Evolutionary conservation across 2,113 vertebrate genomes (phyloP).

Genomic region (Varanus salvator): DNA sequence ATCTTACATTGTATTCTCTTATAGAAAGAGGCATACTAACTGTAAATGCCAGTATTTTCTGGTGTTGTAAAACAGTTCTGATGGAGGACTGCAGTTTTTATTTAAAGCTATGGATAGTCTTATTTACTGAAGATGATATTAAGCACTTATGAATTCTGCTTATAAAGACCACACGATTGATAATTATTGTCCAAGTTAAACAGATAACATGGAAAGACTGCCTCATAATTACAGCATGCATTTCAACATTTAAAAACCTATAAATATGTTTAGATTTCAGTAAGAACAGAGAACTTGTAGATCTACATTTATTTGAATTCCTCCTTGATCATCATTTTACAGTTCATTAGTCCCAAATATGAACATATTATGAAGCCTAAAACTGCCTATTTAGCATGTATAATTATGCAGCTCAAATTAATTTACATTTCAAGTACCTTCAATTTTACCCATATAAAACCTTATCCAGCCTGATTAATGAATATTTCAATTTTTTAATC

Average conservation of each 20-base stretch:
- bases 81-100: not conserved
- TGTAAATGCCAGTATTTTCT: not conserved
- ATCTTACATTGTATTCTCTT: not conserved
- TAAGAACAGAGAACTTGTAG: not conserved
- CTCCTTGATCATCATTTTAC: constrained; percentile 12
- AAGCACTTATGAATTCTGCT: not conserved
- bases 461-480: not conserved
- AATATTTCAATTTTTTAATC: constrained; percentile 15
- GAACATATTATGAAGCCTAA: constrained; percentile 8
- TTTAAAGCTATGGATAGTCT: not conserved
- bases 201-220: not conserved
- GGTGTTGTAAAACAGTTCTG: not conserved
- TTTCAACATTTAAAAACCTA: not conserved
- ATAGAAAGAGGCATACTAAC: too few species aligned
- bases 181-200: not conserved
- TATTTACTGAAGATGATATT: not conserved
- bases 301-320: not conserved
- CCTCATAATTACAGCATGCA: not conserved
- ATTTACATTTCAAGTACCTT: constrained; percentile 32
- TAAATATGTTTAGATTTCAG: not conserved
- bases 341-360: constrained; percentile 32
- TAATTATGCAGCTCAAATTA: constrained; percentile 20
- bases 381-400: constrained; percentile 14
- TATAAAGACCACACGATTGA: not conserved
- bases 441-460: constrained; percentile 8